Evolutionary conservation across 2,113 vertebrate genomes (phyloP).

Genomic region (Dipodomys ordii): DNA sequence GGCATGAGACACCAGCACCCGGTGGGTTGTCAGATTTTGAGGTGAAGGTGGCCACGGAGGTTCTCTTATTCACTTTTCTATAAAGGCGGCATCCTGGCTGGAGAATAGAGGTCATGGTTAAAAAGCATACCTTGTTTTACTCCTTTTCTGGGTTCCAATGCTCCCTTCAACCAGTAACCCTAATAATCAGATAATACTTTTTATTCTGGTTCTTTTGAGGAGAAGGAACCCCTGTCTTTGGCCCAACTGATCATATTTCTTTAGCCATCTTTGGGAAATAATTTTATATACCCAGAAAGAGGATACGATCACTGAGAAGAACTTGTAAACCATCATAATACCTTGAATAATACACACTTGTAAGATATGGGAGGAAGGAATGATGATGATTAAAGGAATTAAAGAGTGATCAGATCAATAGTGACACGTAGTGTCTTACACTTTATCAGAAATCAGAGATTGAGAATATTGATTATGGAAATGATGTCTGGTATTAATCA

Average conservation of each 20-base stretch:
- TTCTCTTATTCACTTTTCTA: not conserved
- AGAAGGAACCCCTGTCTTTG: not conserved
- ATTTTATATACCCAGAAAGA: not conserved
- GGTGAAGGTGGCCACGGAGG: not conserved
- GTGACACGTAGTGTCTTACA: no score
- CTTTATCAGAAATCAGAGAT: not conserved
- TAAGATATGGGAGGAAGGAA: not conserved
- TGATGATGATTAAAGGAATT: not conserved
- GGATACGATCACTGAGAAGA: not conserved
- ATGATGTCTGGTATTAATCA: not conserved
- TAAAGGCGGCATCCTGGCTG: not conserved
- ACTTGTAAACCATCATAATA: not conserved
- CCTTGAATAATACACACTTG: not conserved
- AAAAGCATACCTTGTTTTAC: no score
- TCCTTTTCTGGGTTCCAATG: not conserved
- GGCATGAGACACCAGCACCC: no score
- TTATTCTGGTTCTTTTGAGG: no score
- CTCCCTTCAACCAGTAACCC: no score
- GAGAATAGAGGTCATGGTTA: fast-evolving
- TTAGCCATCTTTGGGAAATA: not conserved
- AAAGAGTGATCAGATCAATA: no score
- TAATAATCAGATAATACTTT: not conserved
- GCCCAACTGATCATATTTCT: not conserved
- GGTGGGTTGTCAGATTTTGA: no score
- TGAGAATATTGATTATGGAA: not conserved